Evolutionary conservation across 37 sponge, comb jelly and placozoan species (phyloP).

Genomic region (Oopsacas minuta): DNA sequence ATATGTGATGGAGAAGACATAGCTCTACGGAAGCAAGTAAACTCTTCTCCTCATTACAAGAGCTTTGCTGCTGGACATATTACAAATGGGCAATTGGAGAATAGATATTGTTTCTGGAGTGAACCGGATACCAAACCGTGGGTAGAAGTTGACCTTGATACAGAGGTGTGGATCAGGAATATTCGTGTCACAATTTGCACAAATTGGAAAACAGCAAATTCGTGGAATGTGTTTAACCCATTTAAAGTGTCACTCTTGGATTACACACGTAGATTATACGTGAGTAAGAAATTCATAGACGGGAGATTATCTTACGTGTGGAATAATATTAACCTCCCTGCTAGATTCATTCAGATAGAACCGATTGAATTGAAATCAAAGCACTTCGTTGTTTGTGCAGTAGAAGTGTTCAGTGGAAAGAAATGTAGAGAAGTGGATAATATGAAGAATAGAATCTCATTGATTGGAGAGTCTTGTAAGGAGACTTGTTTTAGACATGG

Average conservation of each 20-base stretch:
- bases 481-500: slow-evolving; percentile 30
- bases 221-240: background rate
- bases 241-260: slow-evolving; percentile 18
- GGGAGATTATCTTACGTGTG: slow-evolving; percentile 50
- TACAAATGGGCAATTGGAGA: slow-evolving; percentile 35
- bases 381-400: slow-evolving; percentile 44
- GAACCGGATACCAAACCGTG: slow-evolving; percentile 32
- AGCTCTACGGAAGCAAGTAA: slow-evolving; percentile 28
- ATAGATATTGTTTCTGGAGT: slow-evolving; percentile 50
- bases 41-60: background rate
- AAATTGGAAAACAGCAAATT: background rate
- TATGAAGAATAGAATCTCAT: slow-evolving; percentile 2
- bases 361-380: slow-evolving; percentile 29
- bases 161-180: slow-evolving; percentile 35
- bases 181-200: slow-evolving; percentile 48
- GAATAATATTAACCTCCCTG: slow-evolving; percentile 35
- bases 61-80: slow-evolving; percentile 41
- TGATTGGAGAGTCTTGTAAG: slow-evolving; percentile 40
- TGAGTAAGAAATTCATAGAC: slow-evolving; percentile 33
- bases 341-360: slow-evolving; percentile 38
- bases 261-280: slow-evolving; percentile 28
- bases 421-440: background rate
- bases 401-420: slow-evolving; percentile 55
- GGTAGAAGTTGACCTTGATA: slow-evolving; percentile 49
- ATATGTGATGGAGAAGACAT: slow-evolving; percentile 55